A percentile compares a stretch with the other conserved stretches of the same genome.
phyloP scores from a whole-genome alignment of 2,113 vertebrate species.

The Clarias macrocephalus region DNA sequence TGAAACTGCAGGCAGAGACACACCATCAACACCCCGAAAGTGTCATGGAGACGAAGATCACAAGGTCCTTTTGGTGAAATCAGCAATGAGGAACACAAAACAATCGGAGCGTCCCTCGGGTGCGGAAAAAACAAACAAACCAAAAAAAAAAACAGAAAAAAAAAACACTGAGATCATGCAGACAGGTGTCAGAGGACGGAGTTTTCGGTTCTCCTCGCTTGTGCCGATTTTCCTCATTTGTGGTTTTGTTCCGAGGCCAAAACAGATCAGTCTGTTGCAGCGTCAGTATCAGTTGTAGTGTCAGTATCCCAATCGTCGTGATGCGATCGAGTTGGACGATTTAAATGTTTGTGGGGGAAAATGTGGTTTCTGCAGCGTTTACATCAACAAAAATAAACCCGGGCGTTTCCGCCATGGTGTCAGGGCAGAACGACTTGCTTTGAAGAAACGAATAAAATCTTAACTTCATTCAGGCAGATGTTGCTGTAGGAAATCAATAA shows the following conservation, averaged over 20 bases:
- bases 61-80: neutral
- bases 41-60: neutral
- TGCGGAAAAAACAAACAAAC: too few species aligned
- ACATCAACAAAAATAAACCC: neutral
- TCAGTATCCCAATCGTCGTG: neutral
- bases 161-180: neutral
- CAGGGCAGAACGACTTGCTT: neutral
- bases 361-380: neutral
- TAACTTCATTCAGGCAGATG: too few species aligned
- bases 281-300: neutral
- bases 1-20: constrained; percentile 24
- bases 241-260: neutral
- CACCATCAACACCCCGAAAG: neutral
- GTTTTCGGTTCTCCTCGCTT: neutral
- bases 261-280: too few species aligned
- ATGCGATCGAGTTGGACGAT: neutral
- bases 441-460: neutral
- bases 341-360: neutral
- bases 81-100: neutral
- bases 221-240: neutral
- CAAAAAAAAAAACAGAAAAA: too few species aligned
- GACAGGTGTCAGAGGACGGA: neutral
- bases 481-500: too few species aligned
- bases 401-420: neutral
- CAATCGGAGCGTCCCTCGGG: neutral